Evolutionary conservation across 2,888 invertebrate genomes (phyloP), one percentile per base, ranked within the genome.

Genomic region (Dendrolimus pini): DNA sequence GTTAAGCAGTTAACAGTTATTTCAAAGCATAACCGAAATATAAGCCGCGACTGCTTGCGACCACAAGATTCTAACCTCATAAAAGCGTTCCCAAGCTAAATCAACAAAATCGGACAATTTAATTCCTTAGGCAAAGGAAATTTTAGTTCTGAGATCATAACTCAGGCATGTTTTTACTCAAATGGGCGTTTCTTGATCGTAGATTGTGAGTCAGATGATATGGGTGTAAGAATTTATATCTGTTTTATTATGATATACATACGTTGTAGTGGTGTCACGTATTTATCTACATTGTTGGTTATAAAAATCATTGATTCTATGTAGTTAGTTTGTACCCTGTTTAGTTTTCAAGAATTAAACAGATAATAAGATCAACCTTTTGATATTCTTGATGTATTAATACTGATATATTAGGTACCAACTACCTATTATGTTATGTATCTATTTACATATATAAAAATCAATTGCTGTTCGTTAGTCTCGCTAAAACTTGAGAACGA

Each of bases 181-280:
- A 47, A 47, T 47, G 47, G 47, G 47, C 47, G 47, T 47, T 2
- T 67, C 62, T 70, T 73, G 80, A 79, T 80, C 74, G 74, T 80
- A 78, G 82, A 81, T 83, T 75, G 78, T 84, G 83, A 84, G 73
- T 83, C 83, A 85, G 80, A 79, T 77, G 79, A 78, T 80, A 80
- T 74, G 82, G 79, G 77, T 83, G 83, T 85, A 84, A 81, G 86
- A 84, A 85, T 79, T 77, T 72, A 74, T 74, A 80, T 76, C 74
- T 10, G 1, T 47, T 6, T 47, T 18, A 18, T 18, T 18, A 18
- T 18, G 18, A 18, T 18, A 47, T 47, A 47, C 47, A 47, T 47
- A 47, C 47, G 9, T 10, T 7, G 10, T 47, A 47, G 47, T 2
- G 9, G 47, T 47, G 47, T 47, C 47, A 47, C 47, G 47, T 47